Evolutionary conservation across 2,888 invertebrate species (phyloP).

Genomic region (Cerceris ruficornis): DNA sequence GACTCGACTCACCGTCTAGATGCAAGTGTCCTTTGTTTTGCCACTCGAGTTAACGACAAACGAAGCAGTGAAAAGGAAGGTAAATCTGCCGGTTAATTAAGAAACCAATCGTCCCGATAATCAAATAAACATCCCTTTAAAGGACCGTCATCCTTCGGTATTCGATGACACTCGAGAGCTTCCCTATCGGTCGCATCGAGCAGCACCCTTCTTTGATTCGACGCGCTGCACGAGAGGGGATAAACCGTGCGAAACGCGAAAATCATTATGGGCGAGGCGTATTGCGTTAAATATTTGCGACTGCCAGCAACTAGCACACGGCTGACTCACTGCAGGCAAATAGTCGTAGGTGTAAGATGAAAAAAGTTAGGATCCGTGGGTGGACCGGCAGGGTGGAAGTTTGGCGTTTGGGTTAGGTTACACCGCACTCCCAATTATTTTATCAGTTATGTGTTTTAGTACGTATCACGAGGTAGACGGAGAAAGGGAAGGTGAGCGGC

Average conservation of each 20-base stretch:
- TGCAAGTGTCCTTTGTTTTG: slow-evolving; percentile 40
- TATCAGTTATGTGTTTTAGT: slow-evolving; percentile 63
- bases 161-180: slow-evolving; percentile 38
- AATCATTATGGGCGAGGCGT: slow-evolving; percentile 19
- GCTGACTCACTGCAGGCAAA: slow-evolving; percentile 12
- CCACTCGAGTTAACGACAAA: slow-evolving; percentile 36
- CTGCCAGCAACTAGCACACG: slow-evolving; percentile 10
- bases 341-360: slow-evolving; percentile 1
- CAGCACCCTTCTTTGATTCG: slow-evolving; percentile 2
- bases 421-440: slow-evolving; percentile 63
- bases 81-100: slow-evolving; percentile 42
- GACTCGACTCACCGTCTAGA: slow-evolving; percentile 34
- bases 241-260: slow-evolving; percentile 25
- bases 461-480: slow-evolving; percentile 42
- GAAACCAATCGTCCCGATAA: slow-evolving; percentile 43
- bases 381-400: slow-evolving; percentile 14
- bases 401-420: slow-evolving; percentile 18
- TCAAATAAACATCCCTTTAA: slow-evolving; percentile 44
- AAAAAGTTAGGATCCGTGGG: not conserved
- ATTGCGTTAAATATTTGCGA: slow-evolving; percentile 38
- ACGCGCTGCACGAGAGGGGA: slow-evolving; percentile 17
- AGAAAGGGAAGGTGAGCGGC: slow-evolving; percentile 14
- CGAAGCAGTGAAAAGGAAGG: not conserved
- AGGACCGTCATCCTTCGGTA: slow-evolving; percentile 20
- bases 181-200: not conserved